These are phyloP conservation scores for Pomatorhinus ruficollis DNA, from an alignment of 2,113 vertebrate species.

Conservation along the genomic window DNA sequence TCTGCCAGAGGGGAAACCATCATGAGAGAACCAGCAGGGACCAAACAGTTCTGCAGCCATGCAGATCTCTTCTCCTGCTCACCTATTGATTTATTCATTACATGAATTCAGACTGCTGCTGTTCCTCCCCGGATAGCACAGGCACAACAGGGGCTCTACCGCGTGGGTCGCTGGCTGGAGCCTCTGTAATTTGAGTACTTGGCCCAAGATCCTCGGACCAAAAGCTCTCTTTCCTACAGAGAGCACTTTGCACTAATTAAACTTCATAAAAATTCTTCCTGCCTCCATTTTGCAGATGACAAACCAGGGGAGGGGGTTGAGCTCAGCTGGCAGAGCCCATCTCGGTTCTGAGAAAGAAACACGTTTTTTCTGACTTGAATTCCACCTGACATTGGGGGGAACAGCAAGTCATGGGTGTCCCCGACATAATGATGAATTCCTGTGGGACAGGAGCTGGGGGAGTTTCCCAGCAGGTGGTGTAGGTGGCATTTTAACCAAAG, in stretches of 20 bases:
- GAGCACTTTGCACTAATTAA: constrained; percentile 28
- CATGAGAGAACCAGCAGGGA: not conserved
- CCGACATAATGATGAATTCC: not conserved
- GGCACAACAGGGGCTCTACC: not conserved
- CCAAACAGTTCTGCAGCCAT: not conserved
- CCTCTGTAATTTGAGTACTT: not conserved
- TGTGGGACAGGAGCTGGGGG: not conserved
- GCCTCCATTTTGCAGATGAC: not conserved
- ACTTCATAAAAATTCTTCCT: not conserved
- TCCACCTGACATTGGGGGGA: accelerated
- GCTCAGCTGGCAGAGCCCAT: not conserved
- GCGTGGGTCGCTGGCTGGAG: not conserved
- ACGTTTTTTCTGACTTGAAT: accelerated
- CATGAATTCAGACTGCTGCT: not conserved
- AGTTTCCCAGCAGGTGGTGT: not conserved
- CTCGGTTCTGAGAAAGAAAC: not conserved
- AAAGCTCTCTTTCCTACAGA: not conserved
- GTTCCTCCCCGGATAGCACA: not conserved
- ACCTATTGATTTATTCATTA: not conserved
- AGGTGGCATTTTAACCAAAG: not conserved
- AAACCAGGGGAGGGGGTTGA: not conserved
- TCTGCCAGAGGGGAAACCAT: not conserved
- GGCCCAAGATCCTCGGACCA: not conserved
- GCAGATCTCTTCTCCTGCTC: not conserved
- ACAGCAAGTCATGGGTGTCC: not conserved